A percentile compares a stretch with the other conserved stretches of the same genome.
Conservation (phyloP, 2,113 vertebrate genomes). For the Paedocypris sp. region DNA sequence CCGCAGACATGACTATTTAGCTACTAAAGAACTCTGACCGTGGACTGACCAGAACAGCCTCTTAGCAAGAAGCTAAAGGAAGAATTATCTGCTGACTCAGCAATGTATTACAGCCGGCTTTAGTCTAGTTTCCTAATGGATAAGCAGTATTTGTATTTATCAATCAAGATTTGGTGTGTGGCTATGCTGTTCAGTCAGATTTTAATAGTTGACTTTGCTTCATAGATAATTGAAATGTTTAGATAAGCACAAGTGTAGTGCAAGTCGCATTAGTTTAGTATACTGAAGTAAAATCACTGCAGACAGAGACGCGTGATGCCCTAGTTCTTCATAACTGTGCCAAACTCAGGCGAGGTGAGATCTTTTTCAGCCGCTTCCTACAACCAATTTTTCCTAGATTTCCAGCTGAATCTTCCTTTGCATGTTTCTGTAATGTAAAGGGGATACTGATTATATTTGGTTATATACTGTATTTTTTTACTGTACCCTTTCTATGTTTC, state of each 20-base stretch:
- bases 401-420: not conserved
- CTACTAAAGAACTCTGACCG: constrained; percentile 8
- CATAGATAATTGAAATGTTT: too few relatives aligned
- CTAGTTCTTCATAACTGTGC: constrained; percentile 11
- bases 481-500: too few relatives aligned
- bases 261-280: not conserved
- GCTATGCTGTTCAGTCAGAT: too few relatives aligned
- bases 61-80: not conserved
- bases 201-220: too few relatives aligned
- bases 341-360: not conserved
- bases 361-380: not conserved
- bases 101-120: not conserved
- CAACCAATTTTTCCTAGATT: not conserved
- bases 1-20: constrained; percentile 2
- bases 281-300: not conserved
- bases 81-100: not conserved
- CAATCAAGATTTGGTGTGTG: too few relatives aligned
- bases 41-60: not conserved
- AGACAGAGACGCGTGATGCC: constrained; percentile 2
- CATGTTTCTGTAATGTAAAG: constrained; percentile 2
- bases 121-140: constrained; percentile 1
- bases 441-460: not conserved
- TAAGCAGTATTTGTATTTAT: too few relatives aligned
- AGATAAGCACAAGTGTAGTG: not conserved
- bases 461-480: too few relatives aligned